Base-by-base conservation (phyloP, 1,140 invertebrate genomes). In the Hyphantria cunea region DNA sequence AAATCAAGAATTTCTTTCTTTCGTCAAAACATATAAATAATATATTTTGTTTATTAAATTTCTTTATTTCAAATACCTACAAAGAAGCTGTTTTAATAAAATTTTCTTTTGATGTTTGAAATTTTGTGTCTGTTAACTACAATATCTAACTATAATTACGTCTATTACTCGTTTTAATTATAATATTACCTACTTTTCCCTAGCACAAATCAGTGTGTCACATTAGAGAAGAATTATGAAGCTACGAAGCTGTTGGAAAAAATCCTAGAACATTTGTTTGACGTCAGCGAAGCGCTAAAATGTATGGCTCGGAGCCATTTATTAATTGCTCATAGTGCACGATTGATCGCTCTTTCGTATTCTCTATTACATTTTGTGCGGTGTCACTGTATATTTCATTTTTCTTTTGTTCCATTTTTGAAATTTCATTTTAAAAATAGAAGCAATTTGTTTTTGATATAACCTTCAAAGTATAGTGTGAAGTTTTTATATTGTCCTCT, bases 171-270 rank as follows among this genome's bases (percentile, higher is more conserved):
- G 0, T 25, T 25, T 25, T 25, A 2, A 45, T 48, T 39, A 54
- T 41, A 44, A 55, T 48, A 41, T 39, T 17, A 32, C 13, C 25
- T 17, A 12, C 14, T 65, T 56, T 56, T 47, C 61, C 68, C 69
- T 70, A 68, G 69, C 52, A 64, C 52, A 74, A 76, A 78, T 76
- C 67, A 67, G 34, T 15, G 41, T 74, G 80, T 82, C 81, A 84
- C 81, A 84, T 82, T 83, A 78, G 65, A 71, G 49, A 77, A 82
- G 79, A 85, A 51, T 76, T 85, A 85, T 85, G 54, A 32, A 60
- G 42, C 45, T 47, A 50, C 53, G 63, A 42, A 62, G 33, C 15
- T 34, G 48, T 33, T 52, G 67, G 41, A 66, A 79, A 80, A 74
- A 75, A 70, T 63, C 58, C 64, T 71, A 56, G 61, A 66, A 64